A percentile compares a stretch with the other conserved stretches of the same genome.
These are phyloP conservation scores for Ornithoptera alexandrae DNA, from an alignment of 2,888 invertebrate genomes.

Conservation along the genomic window DNA sequence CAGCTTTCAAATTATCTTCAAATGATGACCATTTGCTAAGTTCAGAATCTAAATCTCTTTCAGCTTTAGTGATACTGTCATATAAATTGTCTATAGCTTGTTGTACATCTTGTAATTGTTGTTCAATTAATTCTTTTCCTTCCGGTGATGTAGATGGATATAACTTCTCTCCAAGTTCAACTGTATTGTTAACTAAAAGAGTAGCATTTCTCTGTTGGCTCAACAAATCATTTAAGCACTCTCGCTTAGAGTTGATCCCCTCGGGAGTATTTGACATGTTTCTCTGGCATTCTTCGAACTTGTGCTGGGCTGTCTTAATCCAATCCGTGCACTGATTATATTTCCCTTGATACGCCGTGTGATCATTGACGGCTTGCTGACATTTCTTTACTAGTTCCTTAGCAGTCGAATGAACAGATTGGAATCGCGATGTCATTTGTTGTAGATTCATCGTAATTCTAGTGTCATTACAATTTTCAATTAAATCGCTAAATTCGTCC, in stretches of 20 bases:
- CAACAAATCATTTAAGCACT: slow-evolving; percentile 85
- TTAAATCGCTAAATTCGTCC: slow-evolving; percentile 91
- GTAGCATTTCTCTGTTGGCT: slow-evolving; percentile 87
- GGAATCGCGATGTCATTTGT: slow-evolving; percentile 93
- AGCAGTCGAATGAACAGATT: slow-evolving; percentile 92
- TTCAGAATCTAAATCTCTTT: slow-evolving; percentile 90
- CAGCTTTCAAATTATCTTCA: slow-evolving; percentile 89
- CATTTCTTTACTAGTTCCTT: slow-evolving; percentile 95
- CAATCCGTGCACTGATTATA: slow-evolving; percentile 91
- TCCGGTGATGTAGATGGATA: slow-evolving; percentile 92
- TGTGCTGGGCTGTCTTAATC: slow-evolving; percentile 86
- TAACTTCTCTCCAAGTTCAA: slow-evolving; percentile 92
- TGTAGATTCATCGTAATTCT: slow-evolving; percentile 93
- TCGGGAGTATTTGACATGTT: slow-evolving; percentile 83
- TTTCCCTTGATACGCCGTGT: slow-evolving; percentile 88
- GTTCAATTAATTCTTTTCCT: slow-evolving; percentile 91
- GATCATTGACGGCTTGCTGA: slow-evolving; percentile 91
- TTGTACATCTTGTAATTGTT: slow-evolving; percentile 91
- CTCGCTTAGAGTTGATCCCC: slow-evolving; percentile 84
- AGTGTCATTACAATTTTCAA: slow-evolving; percentile 91
- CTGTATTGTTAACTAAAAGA: slow-evolving; percentile 88
- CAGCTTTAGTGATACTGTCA: slow-evolving; percentile 87
- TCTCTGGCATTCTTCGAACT: slow-evolving; percentile 84
- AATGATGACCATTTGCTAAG: slow-evolving; percentile 93
- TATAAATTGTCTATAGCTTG: slow-evolving; percentile 89